These are phyloP conservation scores for Brachypteracias leptosomus DNA, from an alignment of 2,113 vertebrate species.

Conservation along the genomic window DNA sequence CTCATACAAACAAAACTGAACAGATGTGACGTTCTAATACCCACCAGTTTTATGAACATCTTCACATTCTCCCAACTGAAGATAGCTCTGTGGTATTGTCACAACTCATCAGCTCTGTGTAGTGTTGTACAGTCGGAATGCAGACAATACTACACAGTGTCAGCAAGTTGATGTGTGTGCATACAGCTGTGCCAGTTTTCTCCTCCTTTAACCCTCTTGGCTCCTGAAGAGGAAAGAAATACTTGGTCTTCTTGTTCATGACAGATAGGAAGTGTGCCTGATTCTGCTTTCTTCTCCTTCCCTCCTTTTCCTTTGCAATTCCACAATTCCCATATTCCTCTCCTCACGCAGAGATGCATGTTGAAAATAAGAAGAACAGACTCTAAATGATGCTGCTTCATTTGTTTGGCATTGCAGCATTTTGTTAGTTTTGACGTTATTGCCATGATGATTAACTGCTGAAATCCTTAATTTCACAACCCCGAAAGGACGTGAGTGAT, in stretches of 20 bases:
- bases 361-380: background rate
- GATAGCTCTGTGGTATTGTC: background rate
- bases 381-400: background rate
- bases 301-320: background rate
- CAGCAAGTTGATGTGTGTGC: background rate
- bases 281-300: background rate
- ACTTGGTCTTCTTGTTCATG: background rate
- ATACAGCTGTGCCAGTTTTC: background rate
- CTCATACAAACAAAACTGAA: background rate
- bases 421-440: background rate
- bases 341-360: background rate
- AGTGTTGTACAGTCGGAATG: background rate
- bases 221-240: background rate
- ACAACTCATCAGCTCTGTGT: background rate
- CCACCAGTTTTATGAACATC: background rate
- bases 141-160: background rate
- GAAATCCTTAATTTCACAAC: background rate
- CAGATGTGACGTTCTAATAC: background rate
- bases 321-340: background rate
- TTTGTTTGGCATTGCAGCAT: background rate
- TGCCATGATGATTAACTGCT: background rate
- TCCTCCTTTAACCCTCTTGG: background rate
- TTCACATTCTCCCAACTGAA: background rate
- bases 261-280: background rate
- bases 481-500: background rate